A percentile compares a stretch with the other conserved stretches of the same genome.
Evolutionary conservation across 2,888 invertebrate genomes (phyloP).

Genomic region (Ctenicera cuprea): DNA sequence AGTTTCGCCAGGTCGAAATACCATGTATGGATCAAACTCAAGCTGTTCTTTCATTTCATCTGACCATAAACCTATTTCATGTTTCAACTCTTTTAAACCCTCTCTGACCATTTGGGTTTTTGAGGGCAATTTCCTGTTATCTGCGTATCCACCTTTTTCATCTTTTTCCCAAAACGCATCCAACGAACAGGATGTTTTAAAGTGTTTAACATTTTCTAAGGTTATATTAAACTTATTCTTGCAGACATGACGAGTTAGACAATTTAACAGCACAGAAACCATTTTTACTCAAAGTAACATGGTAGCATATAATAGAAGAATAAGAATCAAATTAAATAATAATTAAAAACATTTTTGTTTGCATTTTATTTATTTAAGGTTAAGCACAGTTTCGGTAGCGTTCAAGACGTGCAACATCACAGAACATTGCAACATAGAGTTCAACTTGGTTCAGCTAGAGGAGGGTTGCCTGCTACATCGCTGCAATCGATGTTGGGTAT

Average conservation of each 20-base stretch:
- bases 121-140: constrained; percentile 68
- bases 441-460: too few species aligned
- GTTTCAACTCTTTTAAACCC: constrained; percentile 80
- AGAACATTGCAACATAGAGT: too few species aligned
- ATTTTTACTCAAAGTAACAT: neutral
- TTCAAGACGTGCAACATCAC: too few species aligned
- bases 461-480: too few species aligned
- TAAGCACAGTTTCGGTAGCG: too few species aligned
- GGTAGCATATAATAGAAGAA: too few species aligned
- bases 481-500: too few species aligned
- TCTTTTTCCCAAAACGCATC: constrained; percentile 76
- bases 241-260: neutral
- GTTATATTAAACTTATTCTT: neutral
- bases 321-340: too few species aligned
- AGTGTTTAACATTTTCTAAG: neutral
- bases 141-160: constrained; percentile 78
- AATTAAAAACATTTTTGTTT: too few species aligned
- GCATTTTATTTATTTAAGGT: too few species aligned
- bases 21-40: constrained; percentile 77
- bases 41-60: constrained; percentile 81
- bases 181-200: constrained; percentile 59
- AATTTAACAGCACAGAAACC: neutral
- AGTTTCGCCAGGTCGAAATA: constrained; percentile 79
- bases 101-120: constrained; percentile 76
- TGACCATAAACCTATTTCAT: constrained; percentile 80